Conservation (phyloP, 2,113 vertebrate species). For the Paratilapia polleni region DNA sequence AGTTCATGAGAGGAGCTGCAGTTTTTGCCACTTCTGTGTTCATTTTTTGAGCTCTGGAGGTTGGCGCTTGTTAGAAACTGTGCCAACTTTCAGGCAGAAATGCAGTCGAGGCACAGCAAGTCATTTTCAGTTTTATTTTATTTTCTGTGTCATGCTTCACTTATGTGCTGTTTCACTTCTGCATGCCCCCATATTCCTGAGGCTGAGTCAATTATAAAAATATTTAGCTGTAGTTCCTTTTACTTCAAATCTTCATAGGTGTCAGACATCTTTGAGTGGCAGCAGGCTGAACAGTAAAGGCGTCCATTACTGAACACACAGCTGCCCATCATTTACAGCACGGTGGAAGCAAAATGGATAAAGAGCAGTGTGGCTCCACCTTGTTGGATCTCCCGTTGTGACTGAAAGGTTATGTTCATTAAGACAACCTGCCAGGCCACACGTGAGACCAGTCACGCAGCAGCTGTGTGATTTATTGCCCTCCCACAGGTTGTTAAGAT, state of each 20-base stretch:
- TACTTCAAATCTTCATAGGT: neutral
- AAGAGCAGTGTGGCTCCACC: constrained; percentile 32
- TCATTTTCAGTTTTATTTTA: neutral
- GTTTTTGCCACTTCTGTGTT: neutral
- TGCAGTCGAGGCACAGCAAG: accelerated
- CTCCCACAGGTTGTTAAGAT: neutral
- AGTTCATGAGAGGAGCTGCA: neutral
- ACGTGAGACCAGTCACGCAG: neutral
- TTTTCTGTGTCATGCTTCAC: neutral
- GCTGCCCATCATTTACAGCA: constrained; percentile 10
- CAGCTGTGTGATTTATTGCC: constrained; percentile 32
- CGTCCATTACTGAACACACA: neutral
- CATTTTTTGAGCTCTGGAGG: neutral
- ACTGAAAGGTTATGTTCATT: constrained; percentile 63
- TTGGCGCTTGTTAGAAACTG: neutral
- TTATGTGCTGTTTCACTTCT: accelerated
- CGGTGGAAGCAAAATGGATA: constrained; percentile 39
- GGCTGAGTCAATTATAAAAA: neutral
- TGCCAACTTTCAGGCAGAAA: neutral
- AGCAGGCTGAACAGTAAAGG: neutral
- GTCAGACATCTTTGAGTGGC: neutral
- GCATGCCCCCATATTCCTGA: accelerated
- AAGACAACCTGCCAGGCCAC: constrained; percentile 13
- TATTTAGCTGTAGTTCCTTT: neutral
- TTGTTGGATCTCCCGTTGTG: constrained; percentile 7